Conservation (phyloP, 1,140 invertebrate genomes). For the Caenorhabditis briggsae region DNA sequence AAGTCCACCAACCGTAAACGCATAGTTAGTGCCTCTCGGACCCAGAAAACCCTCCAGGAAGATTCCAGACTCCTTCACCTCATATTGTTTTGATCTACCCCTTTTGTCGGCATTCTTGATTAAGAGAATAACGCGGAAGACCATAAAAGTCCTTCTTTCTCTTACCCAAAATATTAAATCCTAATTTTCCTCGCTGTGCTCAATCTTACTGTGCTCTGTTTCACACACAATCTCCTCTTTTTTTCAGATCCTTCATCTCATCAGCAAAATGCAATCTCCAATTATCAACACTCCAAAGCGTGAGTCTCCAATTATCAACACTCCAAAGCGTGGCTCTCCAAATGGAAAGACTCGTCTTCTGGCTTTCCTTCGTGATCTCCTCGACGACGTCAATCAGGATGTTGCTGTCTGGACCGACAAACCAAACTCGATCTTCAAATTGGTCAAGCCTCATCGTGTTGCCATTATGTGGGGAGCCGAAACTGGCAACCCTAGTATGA, state of each 20-base stretch:
- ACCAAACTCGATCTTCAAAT: neutral
- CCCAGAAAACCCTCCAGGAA: too few relatives aligned
- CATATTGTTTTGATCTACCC: neutral
- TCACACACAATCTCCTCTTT: too few relatives aligned
- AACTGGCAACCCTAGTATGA: slow-evolving; percentile 18
- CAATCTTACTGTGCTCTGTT: too few relatives aligned
- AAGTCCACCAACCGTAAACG: too few relatives aligned
- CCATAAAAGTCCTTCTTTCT: too few relatives aligned
- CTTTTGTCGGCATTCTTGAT: neutral
- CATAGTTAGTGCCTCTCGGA: too few relatives aligned
- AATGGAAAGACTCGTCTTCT: slow-evolving; percentile 22
- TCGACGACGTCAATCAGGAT: neutral
- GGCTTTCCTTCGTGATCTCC: slow-evolving; percentile 1
- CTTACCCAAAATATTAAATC: too few relatives aligned
- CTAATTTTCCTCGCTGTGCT: too few relatives aligned
- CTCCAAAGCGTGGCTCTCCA: neutral
- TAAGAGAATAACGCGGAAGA: neutral
- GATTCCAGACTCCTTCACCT: too few relatives aligned
- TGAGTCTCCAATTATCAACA: neutral
- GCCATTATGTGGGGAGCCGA: slow-evolving; percentile 20
- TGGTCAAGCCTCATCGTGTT: slow-evolving; percentile 11
- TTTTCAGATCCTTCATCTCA: too few relatives aligned
- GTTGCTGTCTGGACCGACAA: neutral
- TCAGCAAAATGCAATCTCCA: too few relatives aligned
- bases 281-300: too few relatives aligned